phyloP scores from a whole-genome alignment of 2,113 vertebrate species.

The Micromys minutus region DNA sequence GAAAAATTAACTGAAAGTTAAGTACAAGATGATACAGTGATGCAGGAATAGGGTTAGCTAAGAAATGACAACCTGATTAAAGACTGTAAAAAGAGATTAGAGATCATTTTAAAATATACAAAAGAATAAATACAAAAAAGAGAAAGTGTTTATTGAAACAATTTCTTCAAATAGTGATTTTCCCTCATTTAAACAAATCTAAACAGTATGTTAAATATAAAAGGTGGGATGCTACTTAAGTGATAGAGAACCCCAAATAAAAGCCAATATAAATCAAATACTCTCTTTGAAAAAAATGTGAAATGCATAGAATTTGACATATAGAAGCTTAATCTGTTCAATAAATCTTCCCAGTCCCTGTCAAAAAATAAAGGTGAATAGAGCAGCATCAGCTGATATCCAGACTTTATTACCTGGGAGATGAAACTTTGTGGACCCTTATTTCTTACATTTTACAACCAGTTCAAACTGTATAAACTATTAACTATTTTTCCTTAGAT shows the following conservation, averaged over 20 bases:
- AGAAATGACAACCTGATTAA: neutral
- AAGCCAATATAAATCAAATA: neutral
- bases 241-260: neutral
- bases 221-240: neutral
- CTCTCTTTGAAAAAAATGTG: neutral
- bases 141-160: neutral
- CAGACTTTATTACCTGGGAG: neutral
- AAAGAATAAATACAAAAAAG: no score
- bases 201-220: slow-evolving; percentile 12
- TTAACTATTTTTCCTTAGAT: slow-evolving; percentile 6
- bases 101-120: no score
- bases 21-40: neutral
- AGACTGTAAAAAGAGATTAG: no score
- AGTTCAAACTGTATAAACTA: neutral
- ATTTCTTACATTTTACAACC: neutral
- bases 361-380: neutral
- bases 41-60: neutral
- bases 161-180: neutral
- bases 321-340: neutral
- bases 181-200: neutral
- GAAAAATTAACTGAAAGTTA: slow-evolving; percentile 34
- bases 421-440: neutral
- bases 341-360: neutral
- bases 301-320: neutral
- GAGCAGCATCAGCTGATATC: neutral